Percentiles rank a stretch among this genome's conserved stretches.
These are phyloP conservation scores for Steinernema hermaphroditum DNA, from an alignment of 2,888 invertebrate genomes.

Conservation along the genomic window DNA sequence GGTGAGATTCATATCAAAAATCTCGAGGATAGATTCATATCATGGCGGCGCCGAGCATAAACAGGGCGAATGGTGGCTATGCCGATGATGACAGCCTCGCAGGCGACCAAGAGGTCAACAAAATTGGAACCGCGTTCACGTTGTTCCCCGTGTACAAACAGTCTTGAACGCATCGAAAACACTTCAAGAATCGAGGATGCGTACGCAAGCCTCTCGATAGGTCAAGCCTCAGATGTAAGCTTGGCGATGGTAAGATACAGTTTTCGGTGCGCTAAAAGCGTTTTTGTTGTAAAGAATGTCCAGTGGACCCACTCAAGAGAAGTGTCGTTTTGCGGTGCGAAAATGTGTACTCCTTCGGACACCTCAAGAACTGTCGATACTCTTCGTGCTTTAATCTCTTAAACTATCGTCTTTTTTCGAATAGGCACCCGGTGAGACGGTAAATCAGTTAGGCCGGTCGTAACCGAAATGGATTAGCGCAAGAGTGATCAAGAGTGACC, in stretches of 20 bases:
- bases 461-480: neutral
- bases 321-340: too few species aligned
- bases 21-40: conserved; percentile 5
- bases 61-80: conserved; percentile 8
- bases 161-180: conserved; percentile 33
- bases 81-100: neutral
- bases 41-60: conserved; percentile 1
- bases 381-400: neutral
- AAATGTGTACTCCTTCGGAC: too few species aligned
- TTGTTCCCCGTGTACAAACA: neutral
- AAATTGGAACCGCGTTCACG: conserved; percentile 16
- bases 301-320: too few species aligned
- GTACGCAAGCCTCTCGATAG: conserved; percentile 38
- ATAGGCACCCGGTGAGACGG: too few species aligned
- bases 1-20: neutral
- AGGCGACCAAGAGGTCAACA: neutral
- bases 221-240: conserved; percentile 23
- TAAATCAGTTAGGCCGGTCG: neutral
- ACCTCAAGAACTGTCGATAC: neutral
- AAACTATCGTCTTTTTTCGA: neutral
- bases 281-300: too few species aligned
- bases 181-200: conserved; percentile 44
- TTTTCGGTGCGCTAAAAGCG: too few species aligned
- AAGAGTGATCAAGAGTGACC: too few species aligned
- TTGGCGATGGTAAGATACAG: neutral